Conservation (phyloP, 2,797 vertebrate genomes). For the Furcifer pardalis region DNA sequence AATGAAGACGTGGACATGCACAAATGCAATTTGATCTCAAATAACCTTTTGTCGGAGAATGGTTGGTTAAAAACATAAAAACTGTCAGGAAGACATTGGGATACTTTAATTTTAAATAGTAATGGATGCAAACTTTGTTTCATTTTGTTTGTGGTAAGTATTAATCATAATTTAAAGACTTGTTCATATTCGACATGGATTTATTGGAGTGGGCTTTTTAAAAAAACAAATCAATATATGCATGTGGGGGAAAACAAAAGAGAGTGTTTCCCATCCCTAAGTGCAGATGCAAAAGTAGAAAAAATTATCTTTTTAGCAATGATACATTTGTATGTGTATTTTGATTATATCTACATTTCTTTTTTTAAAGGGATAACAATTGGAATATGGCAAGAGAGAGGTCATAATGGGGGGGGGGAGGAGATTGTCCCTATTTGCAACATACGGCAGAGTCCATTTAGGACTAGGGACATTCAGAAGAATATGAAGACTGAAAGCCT, state of each 20-base stretch:
- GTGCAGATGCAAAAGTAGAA: no score
- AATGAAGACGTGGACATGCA: not conserved
- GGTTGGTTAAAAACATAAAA: not conserved
- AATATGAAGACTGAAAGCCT: no score
- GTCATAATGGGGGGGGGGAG: no score
- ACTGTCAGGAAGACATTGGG: no score
- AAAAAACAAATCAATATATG: not conserved
- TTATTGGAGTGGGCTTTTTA: not conserved
- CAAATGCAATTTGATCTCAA: constrained; percentile 2
- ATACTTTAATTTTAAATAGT: not conserved
- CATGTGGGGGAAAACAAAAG: not conserved
- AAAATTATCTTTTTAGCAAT: no score
- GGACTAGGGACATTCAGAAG: no score
- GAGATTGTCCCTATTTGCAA: no score
- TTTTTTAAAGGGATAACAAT: no score
- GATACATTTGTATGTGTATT: no score
- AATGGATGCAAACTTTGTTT: not conserved
- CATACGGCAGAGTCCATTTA: no score
- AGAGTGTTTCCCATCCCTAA: not conserved
- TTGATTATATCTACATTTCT: no score
- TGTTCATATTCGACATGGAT: not conserved
- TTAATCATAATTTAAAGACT: not conserved
- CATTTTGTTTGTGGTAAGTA: not conserved
- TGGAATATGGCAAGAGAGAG: no score
- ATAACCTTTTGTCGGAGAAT: not conserved